These are phyloP conservation scores for Mesoligia furuncula DNA, from an alignment of 2,888 invertebrate species.

Conservation along the genomic window DNA sequence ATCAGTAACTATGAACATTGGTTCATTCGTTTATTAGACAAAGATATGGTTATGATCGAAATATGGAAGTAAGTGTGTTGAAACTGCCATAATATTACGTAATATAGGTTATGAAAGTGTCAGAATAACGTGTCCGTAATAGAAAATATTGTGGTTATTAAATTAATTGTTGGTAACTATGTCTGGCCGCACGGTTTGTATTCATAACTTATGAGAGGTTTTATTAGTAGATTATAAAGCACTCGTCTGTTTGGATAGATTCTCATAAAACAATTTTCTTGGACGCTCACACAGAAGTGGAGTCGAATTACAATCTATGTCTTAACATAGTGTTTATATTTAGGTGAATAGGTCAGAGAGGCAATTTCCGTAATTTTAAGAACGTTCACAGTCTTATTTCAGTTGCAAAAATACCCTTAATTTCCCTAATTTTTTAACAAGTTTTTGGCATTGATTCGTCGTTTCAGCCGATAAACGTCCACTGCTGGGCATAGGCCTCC, in stretches of 20 bases:
- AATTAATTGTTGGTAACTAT: constrained; percentile 58
- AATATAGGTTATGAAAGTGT: constrained; percentile 72
- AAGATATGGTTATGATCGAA: constrained; percentile 69
- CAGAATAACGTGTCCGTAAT: constrained; percentile 71
- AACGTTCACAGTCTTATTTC: not conserved
- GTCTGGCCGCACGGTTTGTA: constrained; percentile 55
- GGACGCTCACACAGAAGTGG: not conserved
- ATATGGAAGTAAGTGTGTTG: constrained; percentile 62
- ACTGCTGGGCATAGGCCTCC: too few relatives aligned
- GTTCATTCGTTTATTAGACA: constrained; percentile 63
- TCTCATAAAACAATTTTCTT: constrained; percentile 28
- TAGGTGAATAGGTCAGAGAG: not conserved
- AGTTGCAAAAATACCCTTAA: not conserved
- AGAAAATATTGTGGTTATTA: constrained; percentile 69
- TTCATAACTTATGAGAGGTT: constrained; percentile 57
- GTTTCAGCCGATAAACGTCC: too few relatives aligned
- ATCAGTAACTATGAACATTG: constrained; percentile 73
- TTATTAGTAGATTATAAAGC: constrained; percentile 48
- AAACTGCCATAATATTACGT: constrained; percentile 67
- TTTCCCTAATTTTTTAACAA: not conserved
- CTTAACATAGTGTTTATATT: not conserved
- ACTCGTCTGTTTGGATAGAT: constrained; percentile 31
- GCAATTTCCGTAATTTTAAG: not conserved
- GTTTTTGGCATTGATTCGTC: not conserved
- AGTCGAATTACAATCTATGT: too few relatives aligned